Conservation (phyloP, 2,888 invertebrate species). For the Ophonus ardosiacus region DNA sequence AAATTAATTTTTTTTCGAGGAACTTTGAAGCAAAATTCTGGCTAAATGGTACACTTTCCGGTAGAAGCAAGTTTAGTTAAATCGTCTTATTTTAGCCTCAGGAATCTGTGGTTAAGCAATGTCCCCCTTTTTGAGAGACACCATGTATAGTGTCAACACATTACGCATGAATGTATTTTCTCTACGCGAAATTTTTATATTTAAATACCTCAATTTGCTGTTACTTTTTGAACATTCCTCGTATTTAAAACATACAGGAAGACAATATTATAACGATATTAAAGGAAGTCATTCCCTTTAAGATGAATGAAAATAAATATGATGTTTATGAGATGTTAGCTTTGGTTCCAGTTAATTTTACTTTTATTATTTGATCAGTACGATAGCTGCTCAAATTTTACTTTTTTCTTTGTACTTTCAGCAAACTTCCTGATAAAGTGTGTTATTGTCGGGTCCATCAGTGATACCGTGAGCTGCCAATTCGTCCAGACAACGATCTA, state of each 20-base stretch:
- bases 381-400: constrained; percentile 37
- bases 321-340: constrained; percentile 31
- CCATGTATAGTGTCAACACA: not conserved
- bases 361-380: constrained; percentile 13
- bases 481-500: constrained; percentile 82
- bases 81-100: too few species aligned
- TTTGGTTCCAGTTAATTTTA: not conserved
- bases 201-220: not conserved
- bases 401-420: constrained; percentile 65
- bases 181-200: not conserved
- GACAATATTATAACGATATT: not conserved
- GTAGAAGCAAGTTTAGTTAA: too few species aligned
- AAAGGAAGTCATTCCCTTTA: not conserved
- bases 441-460: constrained; percentile 73
- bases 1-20: too few species aligned
- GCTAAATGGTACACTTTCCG: too few species aligned
- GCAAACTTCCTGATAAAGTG: constrained; percentile 73
- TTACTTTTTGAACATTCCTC: not conserved
- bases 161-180: not conserved
- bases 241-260: not conserved
- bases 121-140: too few species aligned
- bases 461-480: constrained; percentile 79
- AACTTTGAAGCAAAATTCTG: too few species aligned
- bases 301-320: constrained; percentile 11
- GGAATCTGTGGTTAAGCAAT: too few species aligned